Evolutionary conservation across 1,140 invertebrate genomes (phyloP), one percentile per base, ranked within the genome.

Genomic region (Ooceraea biroi): DNA sequence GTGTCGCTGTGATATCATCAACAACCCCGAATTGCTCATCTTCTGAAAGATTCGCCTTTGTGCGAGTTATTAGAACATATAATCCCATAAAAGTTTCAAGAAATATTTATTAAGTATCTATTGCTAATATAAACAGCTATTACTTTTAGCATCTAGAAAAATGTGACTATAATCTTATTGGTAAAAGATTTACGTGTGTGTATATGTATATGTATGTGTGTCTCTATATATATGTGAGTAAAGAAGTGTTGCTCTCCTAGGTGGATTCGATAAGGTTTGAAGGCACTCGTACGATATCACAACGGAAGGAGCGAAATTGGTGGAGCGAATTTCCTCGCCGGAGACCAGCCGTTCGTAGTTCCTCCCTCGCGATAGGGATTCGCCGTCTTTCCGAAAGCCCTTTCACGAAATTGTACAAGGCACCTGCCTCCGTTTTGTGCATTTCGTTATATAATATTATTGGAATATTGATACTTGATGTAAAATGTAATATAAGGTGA

Each of bases 341-440:
- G 74, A 86, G 74, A 65, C 73, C 85, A 91, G 83, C 61, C 89
- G 88, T 58, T 87, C 90, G 89, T 71, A 91, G 90, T 91, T 91
- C 91, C 91, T 91, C 73, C 83, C 74, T 76, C 61, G 57, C 41
- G 44, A 57, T 58, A 50, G 86, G 90, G 25, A 80, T 58, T 71
- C 65, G 27, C 44, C 60, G 36, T 48, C 85, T 87, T 88, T 65
- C 66, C 41, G 19, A 78, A 55, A 52, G 52, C 17, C 19, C 60
- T 77, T 77, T 52, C 46, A 41, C 46, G 19, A 41, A 30, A 68
- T 19, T 52, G 41, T 27, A 48, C 25, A 7, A 12, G 41, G 30
- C 76, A 55, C 19, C 63, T 76, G 58, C 36, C 46, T 17, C 44
- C 27, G 19, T 77, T 36, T 14, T n/a, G 11, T 52, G 48, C 76